Percentiles rank a stretch among this genome's conserved stretches.
Conservation (phyloP, 2,113 vertebrate genomes). For the Epinephelus cyanopodus region DNA sequence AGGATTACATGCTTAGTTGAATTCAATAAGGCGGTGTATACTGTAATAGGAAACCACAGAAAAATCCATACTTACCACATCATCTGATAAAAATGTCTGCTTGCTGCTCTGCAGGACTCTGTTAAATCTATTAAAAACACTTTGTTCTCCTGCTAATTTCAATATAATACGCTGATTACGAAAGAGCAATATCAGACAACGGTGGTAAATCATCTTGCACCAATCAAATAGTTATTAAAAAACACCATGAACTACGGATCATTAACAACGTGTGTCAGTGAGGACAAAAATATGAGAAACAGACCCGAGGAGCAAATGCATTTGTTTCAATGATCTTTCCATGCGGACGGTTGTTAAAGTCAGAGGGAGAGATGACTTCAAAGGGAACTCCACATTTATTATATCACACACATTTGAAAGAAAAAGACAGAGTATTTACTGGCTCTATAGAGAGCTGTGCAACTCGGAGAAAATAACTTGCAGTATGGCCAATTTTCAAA, state of each 20-base stretch:
- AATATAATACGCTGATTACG: conserved; percentile 64
- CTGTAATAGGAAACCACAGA: conserved; percentile 76
- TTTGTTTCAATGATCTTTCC: conserved; percentile 42
- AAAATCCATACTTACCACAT: conserved; percentile 79
- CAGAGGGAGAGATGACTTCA: conserved; percentile 20
- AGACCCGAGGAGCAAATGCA: neutral
- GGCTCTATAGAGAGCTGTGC: neutral
- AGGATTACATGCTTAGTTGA: conserved; percentile 77
- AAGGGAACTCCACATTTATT: conserved; percentile 24
- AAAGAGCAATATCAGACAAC: conserved; percentile 49
- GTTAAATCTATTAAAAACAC: conserved; percentile 74
- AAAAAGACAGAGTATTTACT: neutral
- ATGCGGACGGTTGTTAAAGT: conserved; percentile 25
- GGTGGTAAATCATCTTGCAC: conserved; percentile 48
- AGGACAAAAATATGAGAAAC: conserved; percentile 36
- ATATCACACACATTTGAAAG: conserved; percentile 5
- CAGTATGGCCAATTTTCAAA: neutral
- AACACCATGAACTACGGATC: conserved; percentile 35
- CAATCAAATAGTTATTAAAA: conserved; percentile 68
- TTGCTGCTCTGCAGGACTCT: conserved; percentile 62
- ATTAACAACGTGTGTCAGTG: conserved; percentile 37
- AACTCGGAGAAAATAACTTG: neutral
- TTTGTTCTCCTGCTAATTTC: conserved; percentile 58
- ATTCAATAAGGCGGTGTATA: conserved; percentile 71
- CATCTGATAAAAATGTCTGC: conserved; percentile 78